Evolutionary conservation across 2,888 invertebrate genomes (phyloP), one percentile per base, ranked within the genome.

Genomic region (Amiota mariae): DNA sequence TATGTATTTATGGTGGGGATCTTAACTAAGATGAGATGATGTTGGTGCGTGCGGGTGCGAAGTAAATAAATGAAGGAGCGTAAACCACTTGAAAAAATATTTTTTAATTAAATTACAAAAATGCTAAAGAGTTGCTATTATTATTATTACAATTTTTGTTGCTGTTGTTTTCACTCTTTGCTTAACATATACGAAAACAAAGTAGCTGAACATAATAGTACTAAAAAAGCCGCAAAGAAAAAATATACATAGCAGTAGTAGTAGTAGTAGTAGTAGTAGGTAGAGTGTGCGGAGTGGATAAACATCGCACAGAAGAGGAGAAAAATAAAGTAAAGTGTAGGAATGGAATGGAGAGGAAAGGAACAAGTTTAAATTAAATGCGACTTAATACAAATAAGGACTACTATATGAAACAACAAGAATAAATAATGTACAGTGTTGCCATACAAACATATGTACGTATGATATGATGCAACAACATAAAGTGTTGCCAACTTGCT

Each of bases 51-150:
- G 24, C 1, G 66, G 51, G 67, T 49, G 67, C 73, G 81, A 81
- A 84, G 82, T 83, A 82, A 84, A 85, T 83, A 85, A 85, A 85
- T 81, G 82, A 85, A 84, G 82, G 84, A 85, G 79, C 83, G 82
- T 77, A 81, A 84, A 84, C 83, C 83, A 84, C 86, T 84, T 84
- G 85, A 85, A 85, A 82, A 83, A 84, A 84, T 85, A 85, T 84
- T 85, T 84, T 84, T 84, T 85, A 84, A 84, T 84, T 84, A 85
- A 84, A 84, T 84, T 85, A 84, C 86, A 79, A 84, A 84, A 84
- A 81, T 85, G 78, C 85, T 82, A 85, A 84, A 84, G 86, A 84
- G 83, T 82, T 85, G 78, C 72, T 75, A 66, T 51, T 59, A 70
- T 24, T 75, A 56, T 66, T 48, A 66, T 48, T 56, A 51, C 18